Base-by-base conservation (phyloP, 1,140 invertebrate genomes). In the Cepaea nemoralis region DNA sequence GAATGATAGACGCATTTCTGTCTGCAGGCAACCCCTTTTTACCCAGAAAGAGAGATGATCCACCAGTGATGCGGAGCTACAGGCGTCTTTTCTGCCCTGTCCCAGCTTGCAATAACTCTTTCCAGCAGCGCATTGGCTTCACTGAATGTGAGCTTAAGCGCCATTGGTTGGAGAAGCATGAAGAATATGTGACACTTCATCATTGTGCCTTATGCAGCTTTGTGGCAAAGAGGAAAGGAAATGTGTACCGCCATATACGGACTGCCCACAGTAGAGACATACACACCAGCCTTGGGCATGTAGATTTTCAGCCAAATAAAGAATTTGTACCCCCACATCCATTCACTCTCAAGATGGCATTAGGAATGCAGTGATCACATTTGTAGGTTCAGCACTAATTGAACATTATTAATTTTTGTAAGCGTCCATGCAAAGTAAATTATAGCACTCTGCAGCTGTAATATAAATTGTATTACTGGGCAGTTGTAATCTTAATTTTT, bases 121-220 rank as follows among this genome's bases (percentile, higher is more conserved):
- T 33, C n/a, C 71, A 45, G 42, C 71, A 45, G 42, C 48, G 75
- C n/a, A 39, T 59, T 10, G 59, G 75, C 37, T 77, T 77, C 75
- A 63, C 75, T n/a, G 59, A 77, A 63, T 63, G 75, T 77, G 75
- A 77, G 39, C 35, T 77, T 22, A 77, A 77, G 42, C 75, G 75
- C 50, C 75, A 77, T 35, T 77, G 75, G 75, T 39, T 35, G 42
- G 75, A 77, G 50, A 77, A 77, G 39, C 75, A 77, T 77, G 75
- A 77, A 66, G 55, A 77, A 77, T 77, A 35, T 63, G 75, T 77
- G 45, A 39, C 37, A 40, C 10, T 77, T 35, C 55, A 77, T 77
- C 75, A 59, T 35, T 77, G 75, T 77, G 59, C 59, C 50, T 50
- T 39, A 35, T 77, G 75, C 37, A 77, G n/a, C 66, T 77, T 77